Conservation (phyloP, 2,888 invertebrate species). For the Stenotaenia linearis region DNA sequence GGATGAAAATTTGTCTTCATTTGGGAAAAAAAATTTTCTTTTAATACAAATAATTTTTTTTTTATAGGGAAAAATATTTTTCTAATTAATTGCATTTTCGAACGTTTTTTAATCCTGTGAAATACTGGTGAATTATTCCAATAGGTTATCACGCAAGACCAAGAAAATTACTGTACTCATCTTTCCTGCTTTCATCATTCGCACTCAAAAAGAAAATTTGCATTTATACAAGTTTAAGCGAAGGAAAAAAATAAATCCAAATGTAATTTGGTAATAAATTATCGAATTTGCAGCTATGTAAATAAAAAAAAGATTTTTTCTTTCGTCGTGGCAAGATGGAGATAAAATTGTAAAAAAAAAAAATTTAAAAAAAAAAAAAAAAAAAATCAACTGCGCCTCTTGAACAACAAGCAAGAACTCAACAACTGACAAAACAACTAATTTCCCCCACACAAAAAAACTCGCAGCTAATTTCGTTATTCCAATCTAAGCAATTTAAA, state of each 20-base stretch:
- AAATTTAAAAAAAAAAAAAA: neutral
- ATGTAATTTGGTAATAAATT: constrained; percentile 24
- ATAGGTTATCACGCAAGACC: neutral
- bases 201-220: neutral
- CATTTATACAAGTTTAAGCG: constrained; percentile 14
- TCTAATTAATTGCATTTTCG: neutral
- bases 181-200: constrained; percentile 8
- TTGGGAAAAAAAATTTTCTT: neutral
- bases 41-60: neutral
- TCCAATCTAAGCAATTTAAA: neutral
- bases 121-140: constrained; percentile 4
- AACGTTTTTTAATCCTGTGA: neutral
- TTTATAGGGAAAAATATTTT: neutral
- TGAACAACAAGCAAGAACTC: neutral
- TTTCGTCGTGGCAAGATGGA: neutral
- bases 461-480: neutral
- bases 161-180: constrained; percentile 3
- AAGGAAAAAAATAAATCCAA: neutral
- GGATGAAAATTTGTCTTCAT: neutral
- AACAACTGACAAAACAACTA: neutral
- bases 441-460: neutral
- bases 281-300: neutral
- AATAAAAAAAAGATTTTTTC: neutral
- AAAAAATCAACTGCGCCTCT: neutral
- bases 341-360: neutral